Evolutionary conservation across 1,140 invertebrate genomes (phyloP), one percentile per base, ranked within the genome.

Genomic region (Antheraea mylitta): DNA sequence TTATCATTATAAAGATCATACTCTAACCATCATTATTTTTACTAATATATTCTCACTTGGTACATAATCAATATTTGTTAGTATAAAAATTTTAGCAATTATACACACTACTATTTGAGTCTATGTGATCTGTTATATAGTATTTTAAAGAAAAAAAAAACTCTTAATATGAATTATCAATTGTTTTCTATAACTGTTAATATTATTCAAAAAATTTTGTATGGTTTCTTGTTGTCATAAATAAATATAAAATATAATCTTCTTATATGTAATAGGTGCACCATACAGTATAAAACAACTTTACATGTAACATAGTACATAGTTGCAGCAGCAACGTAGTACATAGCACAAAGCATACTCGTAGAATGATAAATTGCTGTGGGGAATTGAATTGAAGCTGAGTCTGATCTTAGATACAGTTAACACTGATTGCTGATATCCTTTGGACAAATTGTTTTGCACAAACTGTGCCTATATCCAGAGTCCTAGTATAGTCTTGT

Each of bases 331-430:
- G 11, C 16, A n/a, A 53, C 13, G 16, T 53, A 53, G 45, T 53
- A 53, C 16, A 13, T 53, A 53, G 45, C 45, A 53, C 45, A 53
- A 53, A 13, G 16, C 11, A 16, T 13, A 53, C 45, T 53, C 45
- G 9, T 53, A 11, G 45, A 53, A 53, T 42, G 38, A 42, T 53
- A 53, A 53, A 53, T 53, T 53, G 45, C 45, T 53, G 45, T 16
- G 45, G 45, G 45, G 45, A 53, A 10, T 53, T 53, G 45, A 53
- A 13, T 53, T 53, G 45, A 53, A 53, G 9, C 45, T 53, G 6
- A 53, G 45, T 53, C 45, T 53, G 45, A 53, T 53, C 45, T 53
- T 53, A 53, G 45, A n/a, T 53, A 53, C 45, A 53, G 45, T 53
- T 53, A 53, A 53, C 45, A 2, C 45, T 53, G 45, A 53, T 53